A percentile compares a stretch with the other conserved stretches of the same genome.
These are phyloP conservation scores for Vidua macroura DNA, from an alignment of 2,113 vertebrate species.

Conservation along the genomic window DNA sequence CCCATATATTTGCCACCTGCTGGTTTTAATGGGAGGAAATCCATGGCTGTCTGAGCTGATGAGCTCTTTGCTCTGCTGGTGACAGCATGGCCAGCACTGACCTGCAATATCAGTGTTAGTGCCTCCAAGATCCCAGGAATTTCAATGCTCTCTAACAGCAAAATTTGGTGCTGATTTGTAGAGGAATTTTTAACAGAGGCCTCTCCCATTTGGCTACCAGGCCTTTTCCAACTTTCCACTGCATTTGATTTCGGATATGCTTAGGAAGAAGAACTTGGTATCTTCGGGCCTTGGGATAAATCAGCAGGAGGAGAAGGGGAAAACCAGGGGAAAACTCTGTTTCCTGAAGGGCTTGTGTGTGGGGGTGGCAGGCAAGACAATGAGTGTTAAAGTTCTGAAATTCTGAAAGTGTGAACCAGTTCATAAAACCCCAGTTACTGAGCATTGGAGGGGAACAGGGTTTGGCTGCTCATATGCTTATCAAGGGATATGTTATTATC, in stretches of 20 bases:
- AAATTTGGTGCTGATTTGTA: neutral
- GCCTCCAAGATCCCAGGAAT: neutral
- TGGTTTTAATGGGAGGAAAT: neutral
- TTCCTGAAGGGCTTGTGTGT: neutral
- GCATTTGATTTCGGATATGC: neutral
- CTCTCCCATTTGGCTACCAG: neutral
- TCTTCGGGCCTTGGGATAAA: neutral
- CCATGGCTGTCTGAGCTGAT: neutral
- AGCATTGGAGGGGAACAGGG: neutral
- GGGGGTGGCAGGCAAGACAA: neutral
- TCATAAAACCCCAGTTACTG: neutral
- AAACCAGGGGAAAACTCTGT: neutral
- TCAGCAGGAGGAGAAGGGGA: neutral
- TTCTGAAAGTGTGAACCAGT: neutral
- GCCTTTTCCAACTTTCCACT: neutral
- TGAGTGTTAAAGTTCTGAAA: neutral
- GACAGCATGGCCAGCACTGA: neutral
- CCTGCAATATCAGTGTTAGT: neutral
- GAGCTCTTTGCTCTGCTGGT: neutral
- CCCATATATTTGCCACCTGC: neutral
- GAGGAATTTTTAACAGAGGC: neutral
- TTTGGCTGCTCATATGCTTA: neutral
- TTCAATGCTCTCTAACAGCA: neutral
- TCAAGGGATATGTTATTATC: neutral
- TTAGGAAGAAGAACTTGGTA: neutral